Conservation (phyloP, 1,140 invertebrate species). For the Pteromalus puparum region DNA sequence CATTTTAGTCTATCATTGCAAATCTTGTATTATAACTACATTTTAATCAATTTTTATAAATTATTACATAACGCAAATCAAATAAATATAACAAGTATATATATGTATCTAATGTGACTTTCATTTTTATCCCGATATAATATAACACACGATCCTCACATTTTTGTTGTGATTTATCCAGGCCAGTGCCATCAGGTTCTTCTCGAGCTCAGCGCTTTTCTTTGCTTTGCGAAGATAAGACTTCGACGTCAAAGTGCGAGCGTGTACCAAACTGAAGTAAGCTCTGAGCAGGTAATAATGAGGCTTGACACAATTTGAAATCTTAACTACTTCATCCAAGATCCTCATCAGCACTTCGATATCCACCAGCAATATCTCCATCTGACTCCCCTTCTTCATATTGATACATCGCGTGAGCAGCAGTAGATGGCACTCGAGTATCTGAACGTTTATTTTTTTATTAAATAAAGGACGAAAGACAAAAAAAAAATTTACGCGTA, state of each 20-base stretch:
- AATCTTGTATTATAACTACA: constrained; percentile 49
- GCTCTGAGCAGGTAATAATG: constrained; percentile 55
- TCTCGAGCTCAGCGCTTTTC: constrained; percentile 42
- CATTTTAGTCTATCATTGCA: constrained; percentile 27
- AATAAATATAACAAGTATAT: constrained; percentile 43
- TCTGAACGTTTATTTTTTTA: constrained; percentile 42
- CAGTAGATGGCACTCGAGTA: constrained; percentile 58
- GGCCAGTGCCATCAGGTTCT: constrained; percentile 53
- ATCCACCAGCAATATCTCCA: constrained; percentile 28
- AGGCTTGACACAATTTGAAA: constrained; percentile 52
- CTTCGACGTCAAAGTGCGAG: not conserved
- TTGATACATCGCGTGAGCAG: constrained; percentile 55
- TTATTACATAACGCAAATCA: constrained; percentile 50
- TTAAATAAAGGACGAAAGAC: not conserved
- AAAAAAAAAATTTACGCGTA: not conserved
- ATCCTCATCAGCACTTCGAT: constrained; percentile 40
- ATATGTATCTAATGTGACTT: constrained; percentile 23
- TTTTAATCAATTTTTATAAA: constrained; percentile 46
- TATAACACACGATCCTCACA: constrained; percentile 52
- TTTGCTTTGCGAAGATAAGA: constrained; percentile 44
- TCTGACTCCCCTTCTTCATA: constrained; percentile 49
- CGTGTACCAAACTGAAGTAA: constrained; percentile 53
- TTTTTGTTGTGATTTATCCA: constrained; percentile 57
- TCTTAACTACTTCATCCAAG: not conserved
- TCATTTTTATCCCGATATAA: constrained; percentile 13